Base-by-base conservation (phyloP, 2,888 invertebrate species). In the Athetis lepigone region DNA sequence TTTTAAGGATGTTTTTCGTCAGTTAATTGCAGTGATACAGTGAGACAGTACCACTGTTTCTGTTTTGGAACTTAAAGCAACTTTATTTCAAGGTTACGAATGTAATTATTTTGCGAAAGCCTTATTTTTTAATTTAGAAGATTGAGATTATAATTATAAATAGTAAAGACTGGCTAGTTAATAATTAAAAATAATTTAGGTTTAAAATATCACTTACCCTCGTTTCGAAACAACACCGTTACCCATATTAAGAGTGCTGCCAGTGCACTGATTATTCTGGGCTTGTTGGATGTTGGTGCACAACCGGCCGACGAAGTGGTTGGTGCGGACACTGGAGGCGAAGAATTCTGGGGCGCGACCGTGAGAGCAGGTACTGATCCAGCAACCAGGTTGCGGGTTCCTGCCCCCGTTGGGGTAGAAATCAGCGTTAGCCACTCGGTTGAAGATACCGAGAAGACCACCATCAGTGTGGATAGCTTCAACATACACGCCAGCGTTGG, bases 381-480 rank as follows among this genome's bases (percentile, higher is more conserved):
- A 65, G 65, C 92, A 92, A 5, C 92, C 92, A 8, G 92, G 92
- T 66, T 91, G 91, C 6, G 81, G 81, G 64, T 87, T 84, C 49
- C 71, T 85, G 27, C 91, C 92, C 13, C 91, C 90, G 54, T 92
- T 92, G 4, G 90, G 89, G 72, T 90, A 93, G 77, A 92, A 92
- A 71, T 92, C 88, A 25, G 78, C 81, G 57, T 89, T 54, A 9
- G 75, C 87, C 21, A 87, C 73, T 0, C 79, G 59, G 36, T 86
- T 75, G 50, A 85, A 80, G 43, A 90, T 88, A 18, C 92, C 92
- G 2, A 91, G 83, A 1, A 79, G 21, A 11, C 84, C 80, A 16
- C 88, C 88, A 29, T 92, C 90, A 0, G 92, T 92, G 73, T 92
- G 92, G 50, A 92, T 90, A 23, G 82, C 77, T 76, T 92, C 92